Percentiles rank a stretch among this genome's conserved stretches.
Conservation (phyloP, 2,113 vertebrate species). For the Alexandromys fortis region DNA sequence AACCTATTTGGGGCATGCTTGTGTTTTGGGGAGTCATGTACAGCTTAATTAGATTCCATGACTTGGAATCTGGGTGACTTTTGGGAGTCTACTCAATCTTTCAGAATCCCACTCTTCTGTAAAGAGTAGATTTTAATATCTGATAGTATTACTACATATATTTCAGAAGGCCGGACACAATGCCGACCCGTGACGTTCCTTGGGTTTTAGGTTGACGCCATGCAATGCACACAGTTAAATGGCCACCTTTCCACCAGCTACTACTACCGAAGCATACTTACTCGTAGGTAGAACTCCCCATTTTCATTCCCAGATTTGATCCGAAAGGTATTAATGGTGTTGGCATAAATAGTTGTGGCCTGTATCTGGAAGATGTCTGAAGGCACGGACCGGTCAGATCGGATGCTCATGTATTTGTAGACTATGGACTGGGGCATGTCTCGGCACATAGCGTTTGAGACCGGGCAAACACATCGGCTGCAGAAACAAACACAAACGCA, state of each 20-base stretch:
- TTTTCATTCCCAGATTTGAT: conserved; percentile 98
- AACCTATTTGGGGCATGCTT: not conserved
- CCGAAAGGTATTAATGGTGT: conserved; percentile 97
- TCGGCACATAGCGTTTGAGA: conserved; percentile 89
- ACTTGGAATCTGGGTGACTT: not conserved
- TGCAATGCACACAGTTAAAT: not conserved
- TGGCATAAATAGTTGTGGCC: conserved; percentile 95
- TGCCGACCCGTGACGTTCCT: not conserved
- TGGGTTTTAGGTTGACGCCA: conserved; percentile 31
- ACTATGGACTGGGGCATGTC: conserved; percentile 94
- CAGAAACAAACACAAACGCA: conserved; percentile 67
- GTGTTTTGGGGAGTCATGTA: not conserved
- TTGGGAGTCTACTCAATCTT: conserved; percentile 24
- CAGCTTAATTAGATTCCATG: not conserved
- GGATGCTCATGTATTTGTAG: conserved; percentile 99
- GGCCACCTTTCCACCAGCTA: not conserved
- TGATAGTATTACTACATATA: not conserved
- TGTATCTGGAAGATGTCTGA: conserved; percentile 99
- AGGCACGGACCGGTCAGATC: conserved; percentile 94
- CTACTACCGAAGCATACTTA: conserved; percentile 85
- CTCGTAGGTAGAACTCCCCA: conserved; percentile 96
- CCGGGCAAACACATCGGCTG: conserved; percentile 95
- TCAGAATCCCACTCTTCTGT: not conserved
- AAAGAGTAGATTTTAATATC: conserved; percentile 2
- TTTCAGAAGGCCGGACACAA: not conserved